Percentiles rank a stretch among this genome's conserved stretches.
These are phyloP conservation scores for Cisticola juncidis DNA, from an alignment of 2,113 vertebrate species.

Conservation along the genomic window DNA sequence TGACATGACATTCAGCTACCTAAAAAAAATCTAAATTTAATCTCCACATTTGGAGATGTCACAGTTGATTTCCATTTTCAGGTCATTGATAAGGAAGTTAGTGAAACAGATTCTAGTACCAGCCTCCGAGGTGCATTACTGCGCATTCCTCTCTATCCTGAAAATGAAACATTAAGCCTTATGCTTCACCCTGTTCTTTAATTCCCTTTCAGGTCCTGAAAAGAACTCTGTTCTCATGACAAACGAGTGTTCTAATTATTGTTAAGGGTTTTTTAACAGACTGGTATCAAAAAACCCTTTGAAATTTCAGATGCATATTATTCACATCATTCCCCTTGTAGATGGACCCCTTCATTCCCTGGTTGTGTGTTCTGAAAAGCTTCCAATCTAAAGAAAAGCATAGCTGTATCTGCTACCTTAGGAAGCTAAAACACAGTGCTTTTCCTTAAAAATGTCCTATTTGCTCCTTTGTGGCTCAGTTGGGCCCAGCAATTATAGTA, in stretches of 20 bases:
- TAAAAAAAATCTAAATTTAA: background rate
- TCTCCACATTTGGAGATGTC: background rate
- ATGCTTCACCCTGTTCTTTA: background rate
- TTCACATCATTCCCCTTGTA: background rate
- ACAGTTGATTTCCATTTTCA: background rate
- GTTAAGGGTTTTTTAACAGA: background rate
- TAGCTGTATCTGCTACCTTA: background rate
- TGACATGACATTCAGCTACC: background rate
- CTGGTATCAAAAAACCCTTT: background rate
- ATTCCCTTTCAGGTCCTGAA: background rate
- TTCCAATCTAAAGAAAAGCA: background rate
- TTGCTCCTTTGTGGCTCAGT: background rate
- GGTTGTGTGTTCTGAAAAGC: accelerated
- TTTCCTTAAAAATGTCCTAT: background rate
- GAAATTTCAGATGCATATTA: background rate
- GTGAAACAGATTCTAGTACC: background rate
- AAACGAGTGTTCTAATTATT: background rate
- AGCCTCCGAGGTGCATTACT: background rate
- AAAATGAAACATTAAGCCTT: background rate
- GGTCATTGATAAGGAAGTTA: background rate
- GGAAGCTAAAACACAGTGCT: background rate
- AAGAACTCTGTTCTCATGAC: background rate
- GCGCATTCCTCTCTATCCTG: background rate
- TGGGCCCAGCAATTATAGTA: background rate
- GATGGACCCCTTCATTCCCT: background rate